phyloP scores from a whole-genome alignment of 1,140 invertebrate species.

The Papilio xuthus region DNA sequence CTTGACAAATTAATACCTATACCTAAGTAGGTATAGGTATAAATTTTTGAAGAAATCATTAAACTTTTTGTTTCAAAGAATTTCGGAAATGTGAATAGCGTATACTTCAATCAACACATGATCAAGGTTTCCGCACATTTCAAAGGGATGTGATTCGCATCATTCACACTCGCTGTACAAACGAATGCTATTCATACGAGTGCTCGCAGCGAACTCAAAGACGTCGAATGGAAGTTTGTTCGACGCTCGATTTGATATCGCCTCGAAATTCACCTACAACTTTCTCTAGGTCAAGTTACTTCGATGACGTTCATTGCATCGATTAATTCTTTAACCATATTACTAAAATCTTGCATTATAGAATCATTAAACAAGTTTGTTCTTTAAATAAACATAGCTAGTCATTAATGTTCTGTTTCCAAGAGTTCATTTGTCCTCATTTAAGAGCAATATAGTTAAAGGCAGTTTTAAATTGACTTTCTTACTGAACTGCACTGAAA shows the following conservation, averaged over 20 bases:
- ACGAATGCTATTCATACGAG: slow-evolving; percentile 18
- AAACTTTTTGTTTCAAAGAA: neutral
- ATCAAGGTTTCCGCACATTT: slow-evolving; percentile 14
- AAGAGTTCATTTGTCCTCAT: slow-evolving; percentile 44
- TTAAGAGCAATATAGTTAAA: slow-evolving; percentile 49
- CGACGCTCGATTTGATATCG: neutral
- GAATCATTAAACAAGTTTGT: neutral
- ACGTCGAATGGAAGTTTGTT: neutral
- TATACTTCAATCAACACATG: slow-evolving; percentile 6
- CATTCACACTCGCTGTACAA: slow-evolving; percentile 17
- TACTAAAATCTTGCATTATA: neutral
- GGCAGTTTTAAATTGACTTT: slow-evolving; percentile 63
- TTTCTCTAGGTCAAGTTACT: slow-evolving; percentile 8
- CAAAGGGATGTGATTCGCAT: slow-evolving; percentile 18
- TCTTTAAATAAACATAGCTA: neutral
- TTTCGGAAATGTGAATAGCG: neutral
- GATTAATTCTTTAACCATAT: neutral
- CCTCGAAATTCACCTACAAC: neutral
- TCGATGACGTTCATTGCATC: neutral
- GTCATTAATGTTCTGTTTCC: neutral
- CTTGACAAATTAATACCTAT: neutral
- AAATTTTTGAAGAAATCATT: neutral
- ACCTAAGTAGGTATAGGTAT: neutral
- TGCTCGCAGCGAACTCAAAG: neutral
- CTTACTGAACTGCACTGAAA: slow-evolving; percentile 46